Conservation (phyloP, 2,113 vertebrate species). For the Tragelaphus imberbis region DNA sequence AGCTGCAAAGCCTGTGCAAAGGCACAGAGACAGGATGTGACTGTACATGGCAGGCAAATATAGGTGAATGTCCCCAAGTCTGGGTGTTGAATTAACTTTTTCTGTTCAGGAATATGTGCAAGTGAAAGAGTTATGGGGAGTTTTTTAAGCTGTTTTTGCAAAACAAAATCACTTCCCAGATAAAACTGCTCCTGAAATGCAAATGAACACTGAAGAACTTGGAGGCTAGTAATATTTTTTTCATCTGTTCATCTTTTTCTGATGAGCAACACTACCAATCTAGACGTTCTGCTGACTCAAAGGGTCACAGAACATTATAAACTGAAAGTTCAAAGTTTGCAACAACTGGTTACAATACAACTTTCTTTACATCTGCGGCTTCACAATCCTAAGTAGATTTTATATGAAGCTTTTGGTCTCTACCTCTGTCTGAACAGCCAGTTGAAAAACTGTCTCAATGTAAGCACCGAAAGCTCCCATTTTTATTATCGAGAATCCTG, state of each 20-base stretch:
- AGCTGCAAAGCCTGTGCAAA: too few species aligned
- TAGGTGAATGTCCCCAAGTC: accelerated
- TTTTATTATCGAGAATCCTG: neutral
- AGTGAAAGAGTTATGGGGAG: neutral
- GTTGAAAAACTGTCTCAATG: neutral
- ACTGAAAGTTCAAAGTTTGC: neutral
- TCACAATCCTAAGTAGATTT: neutral
- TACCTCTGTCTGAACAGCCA: neutral
- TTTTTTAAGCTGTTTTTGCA: neutral
- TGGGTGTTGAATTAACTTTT: neutral
- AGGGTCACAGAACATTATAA: neutral
- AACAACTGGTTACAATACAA: neutral
- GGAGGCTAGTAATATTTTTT: neutral
- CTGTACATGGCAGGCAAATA: neutral
- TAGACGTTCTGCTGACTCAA: neutral
- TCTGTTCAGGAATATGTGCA: neutral
- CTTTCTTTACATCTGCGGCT: neutral
- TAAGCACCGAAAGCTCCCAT: neutral
- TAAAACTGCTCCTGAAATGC: neutral
- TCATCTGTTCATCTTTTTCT: neutral
- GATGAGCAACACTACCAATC: neutral
- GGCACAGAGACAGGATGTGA: neutral
- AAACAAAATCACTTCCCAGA: neutral
- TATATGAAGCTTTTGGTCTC: neutral
- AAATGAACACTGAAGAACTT: neutral